A percentile compares a stretch with the other conserved stretches of the same genome.
Evolutionary conservation across 2,797 vertebrate species (phyloP).

Genomic region (Gymnodraco acuticeps): DNA sequence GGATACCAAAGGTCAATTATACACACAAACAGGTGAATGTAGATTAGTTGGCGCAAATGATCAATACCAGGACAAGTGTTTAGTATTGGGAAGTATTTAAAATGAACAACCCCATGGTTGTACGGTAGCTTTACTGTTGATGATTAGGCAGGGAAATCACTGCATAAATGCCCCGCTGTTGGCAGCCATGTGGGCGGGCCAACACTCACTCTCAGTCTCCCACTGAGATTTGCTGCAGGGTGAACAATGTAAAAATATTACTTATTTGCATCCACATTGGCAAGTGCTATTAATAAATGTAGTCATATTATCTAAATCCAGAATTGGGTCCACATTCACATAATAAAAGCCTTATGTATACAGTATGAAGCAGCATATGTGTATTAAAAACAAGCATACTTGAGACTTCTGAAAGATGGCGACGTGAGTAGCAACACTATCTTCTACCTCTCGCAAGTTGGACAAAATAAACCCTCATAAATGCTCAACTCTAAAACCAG

Average conservation of each 20-base stretch:
- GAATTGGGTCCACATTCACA: background rate
- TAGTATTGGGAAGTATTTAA: background rate
- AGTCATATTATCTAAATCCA: conserved; percentile 18
- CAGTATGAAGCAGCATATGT: background rate
- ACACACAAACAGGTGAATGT: background rate
- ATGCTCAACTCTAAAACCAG: no score
- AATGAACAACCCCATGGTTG: conserved; percentile 9
- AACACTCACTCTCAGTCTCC: conserved; percentile 57
- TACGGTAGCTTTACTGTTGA: conserved; percentile 1
- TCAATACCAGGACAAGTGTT: conserved; percentile 18
- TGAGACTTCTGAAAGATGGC: no score
- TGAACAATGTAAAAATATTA: conserved; percentile 62
- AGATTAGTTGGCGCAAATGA: background rate
- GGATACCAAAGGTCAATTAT: background rate
- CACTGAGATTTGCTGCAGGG: conserved; percentile 54
- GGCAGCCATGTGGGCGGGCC: conserved; percentile 53
- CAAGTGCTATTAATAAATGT: conserved; percentile 52
- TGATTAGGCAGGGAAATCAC: conserved; percentile 33
- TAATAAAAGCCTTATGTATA: conserved; percentile 13
- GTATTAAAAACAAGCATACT: background rate
- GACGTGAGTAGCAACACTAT: no score
- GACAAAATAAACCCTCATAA: no score
- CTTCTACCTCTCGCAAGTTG: no score
- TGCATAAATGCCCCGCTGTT: conserved; percentile 31
- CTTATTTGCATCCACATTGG: conserved; percentile 61